Percentiles rank a stretch among this genome's conserved stretches.
Conservation (phyloP, 2,797 vertebrate species). For the Malurus splendens region DNA sequence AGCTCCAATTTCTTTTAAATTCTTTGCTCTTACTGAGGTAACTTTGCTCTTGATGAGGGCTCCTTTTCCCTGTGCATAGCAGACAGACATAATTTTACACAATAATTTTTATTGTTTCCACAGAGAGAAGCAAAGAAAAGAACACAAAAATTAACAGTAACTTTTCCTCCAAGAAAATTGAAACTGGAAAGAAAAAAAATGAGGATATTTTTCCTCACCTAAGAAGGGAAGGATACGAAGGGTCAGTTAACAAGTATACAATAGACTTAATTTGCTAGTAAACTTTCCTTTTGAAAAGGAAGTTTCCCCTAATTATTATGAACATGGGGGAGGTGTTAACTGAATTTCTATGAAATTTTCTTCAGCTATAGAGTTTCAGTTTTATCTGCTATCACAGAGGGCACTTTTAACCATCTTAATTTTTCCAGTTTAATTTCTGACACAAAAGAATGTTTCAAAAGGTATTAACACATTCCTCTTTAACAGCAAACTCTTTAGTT, state of each 20-base stretch:
- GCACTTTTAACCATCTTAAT: neutral
- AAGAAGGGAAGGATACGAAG: neutral
- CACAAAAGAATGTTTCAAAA: neutral
- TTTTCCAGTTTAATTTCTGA: neutral
- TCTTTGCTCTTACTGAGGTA: neutral
- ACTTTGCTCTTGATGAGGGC: neutral
- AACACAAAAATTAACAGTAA: neutral
- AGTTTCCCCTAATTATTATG: neutral
- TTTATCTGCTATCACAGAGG: neutral
- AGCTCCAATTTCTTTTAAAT: neutral
- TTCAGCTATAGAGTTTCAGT: neutral
- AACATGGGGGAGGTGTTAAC: neutral
- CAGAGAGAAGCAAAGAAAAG: neutral
- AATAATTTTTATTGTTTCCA: neutral
- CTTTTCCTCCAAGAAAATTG: neutral
- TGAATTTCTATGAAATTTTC: neutral
- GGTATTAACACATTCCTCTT: fast-evolving
- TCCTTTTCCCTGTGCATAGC: neutral
- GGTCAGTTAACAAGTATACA: neutral
- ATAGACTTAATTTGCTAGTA: neutral
- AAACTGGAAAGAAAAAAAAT: neutral
- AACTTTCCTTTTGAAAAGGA: neutral
- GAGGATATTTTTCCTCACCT: neutral
- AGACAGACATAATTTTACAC: neutral
- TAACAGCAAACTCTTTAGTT: neutral